Evolutionary conservation across 2,888 invertebrate genomes (phyloP), one percentile per base, ranked within the genome.

Genomic region (Hyposoter dolosus): DNA sequence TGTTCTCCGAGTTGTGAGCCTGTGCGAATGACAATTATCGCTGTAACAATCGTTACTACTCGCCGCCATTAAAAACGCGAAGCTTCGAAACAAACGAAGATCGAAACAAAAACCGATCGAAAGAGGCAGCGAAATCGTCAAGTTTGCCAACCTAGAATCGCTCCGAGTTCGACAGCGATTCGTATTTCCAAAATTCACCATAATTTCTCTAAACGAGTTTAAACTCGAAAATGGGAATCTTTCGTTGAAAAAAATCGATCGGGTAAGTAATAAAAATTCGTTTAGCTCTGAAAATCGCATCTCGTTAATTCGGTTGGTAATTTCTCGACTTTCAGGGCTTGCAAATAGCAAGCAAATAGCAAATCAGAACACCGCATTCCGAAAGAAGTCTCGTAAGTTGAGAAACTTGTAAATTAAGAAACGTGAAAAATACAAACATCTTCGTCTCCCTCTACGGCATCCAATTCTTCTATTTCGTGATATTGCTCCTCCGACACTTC

Each of bases 381-480:
- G 28, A 28, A 28, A 28, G 28, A 28, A 28, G 28, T 28, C 40
- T 10, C 10, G 10, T 40, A 40, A 40, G 7, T 40, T 40, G 6
- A 40, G 28, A 56, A 56, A 76, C 4, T 0, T 6, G 7, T 40
- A 40, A 40, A 0, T 40, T 40, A 0, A 9, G 28, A 56, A 63
- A 10, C 7, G 28, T 10, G 19, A 43, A 72, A 35, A 23, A 87
- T 80, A 86, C 90, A 88, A 86, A 94, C 95, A 89, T 94, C 94
- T 79, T 94, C 94, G 43, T 95, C 95, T 87, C 94, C 94, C 43
- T 95, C 95, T n/a, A 94, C 94, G 83, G 94, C 94, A 63, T 95
- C 95, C 85, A 95, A 94, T 83, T 95, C 95, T 82, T 95, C 94
- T 9, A 94, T 94, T 84, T 95, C 93, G 19, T 93, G 92, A 88